Conservation (phyloP, 2,888 invertebrate genomes). For the Diplazon laetatorius region DNA sequence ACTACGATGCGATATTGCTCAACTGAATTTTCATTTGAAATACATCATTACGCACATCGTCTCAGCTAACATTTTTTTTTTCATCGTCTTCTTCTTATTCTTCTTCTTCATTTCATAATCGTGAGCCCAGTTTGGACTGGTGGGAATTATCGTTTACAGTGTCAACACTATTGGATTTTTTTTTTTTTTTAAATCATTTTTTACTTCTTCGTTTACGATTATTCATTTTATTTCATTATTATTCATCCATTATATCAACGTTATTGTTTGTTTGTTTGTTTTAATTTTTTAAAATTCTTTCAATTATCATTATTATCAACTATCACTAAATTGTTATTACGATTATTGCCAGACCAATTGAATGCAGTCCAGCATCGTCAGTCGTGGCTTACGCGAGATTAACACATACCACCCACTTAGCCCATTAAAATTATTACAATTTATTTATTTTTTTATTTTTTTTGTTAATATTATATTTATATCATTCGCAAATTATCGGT, state of each 20-base stretch:
- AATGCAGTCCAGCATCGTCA: constrained; percentile 41
- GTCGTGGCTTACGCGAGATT: constrained; percentile 34
- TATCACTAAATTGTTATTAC: too few species aligned
- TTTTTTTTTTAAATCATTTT: neutral
- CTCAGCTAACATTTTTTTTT: too few species aligned
- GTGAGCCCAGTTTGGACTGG: constrained; percentile 19
- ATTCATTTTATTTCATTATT: constrained; percentile 44
- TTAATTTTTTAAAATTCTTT: too few species aligned
- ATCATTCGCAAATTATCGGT: too few species aligned
- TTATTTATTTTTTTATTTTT: constrained; percentile 15
- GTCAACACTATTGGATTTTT: neutral
- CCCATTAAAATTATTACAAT: constrained; percentile 16
- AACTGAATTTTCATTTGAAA: constrained; percentile 47
- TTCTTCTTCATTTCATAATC: constrained; percentile 10
- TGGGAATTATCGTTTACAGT: constrained; percentile 18
- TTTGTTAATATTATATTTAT: too few species aligned
- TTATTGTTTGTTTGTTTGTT: constrained; percentile 45
- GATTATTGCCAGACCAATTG: too few species aligned
- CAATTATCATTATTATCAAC: too few species aligned
- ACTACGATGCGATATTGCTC: constrained; percentile 39
- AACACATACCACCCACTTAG: constrained; percentile 36
- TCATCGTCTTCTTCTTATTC: neutral
- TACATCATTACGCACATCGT: constrained; percentile 38
- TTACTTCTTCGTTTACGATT: constrained; percentile 23
- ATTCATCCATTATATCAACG: constrained; percentile 21